Base-by-base conservation (phyloP, 2,888 invertebrate genomes). In the Liopterus haemorrhoidalis region DNA sequence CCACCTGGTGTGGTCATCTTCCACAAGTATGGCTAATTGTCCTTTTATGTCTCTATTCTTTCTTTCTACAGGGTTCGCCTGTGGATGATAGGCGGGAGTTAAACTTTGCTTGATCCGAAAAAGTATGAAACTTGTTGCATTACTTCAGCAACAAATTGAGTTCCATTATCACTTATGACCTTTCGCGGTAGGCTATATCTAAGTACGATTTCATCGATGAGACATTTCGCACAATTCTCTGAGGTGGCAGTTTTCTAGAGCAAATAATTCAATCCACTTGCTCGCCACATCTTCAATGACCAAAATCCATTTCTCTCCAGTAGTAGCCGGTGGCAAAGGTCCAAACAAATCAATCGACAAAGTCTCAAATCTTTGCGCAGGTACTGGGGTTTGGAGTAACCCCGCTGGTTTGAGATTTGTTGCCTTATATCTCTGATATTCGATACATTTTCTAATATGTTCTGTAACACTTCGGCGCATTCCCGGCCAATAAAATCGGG, bases 161-260 rank as follows among this genome's bases (percentile, higher is more conserved):
- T 40, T 0, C 64, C 64, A n/a, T 65, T 66, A 24, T 66, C 63
- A 9, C 57, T 58, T 3, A 60, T 52, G 0, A 66, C 8, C 9
- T 60, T 35, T 1, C 64, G 24, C 0, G 59, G 60, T 3, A 57
- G 12, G 0, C 63, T 63, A 47, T 56, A 64, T 6, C 62, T 46
- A 4, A 63, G 20, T 9, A 64, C 56, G 0, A 61, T 41, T 41
- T 64, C 60, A 16, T 62, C 49, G 0, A 64, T 24, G 0, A 65
- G 41, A 0, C 41, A 50, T 1, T 21, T 35, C 0, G 60, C 59
- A 38, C 61, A 62, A 0, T 42, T 44, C 38, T 59, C 57, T 0
- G 61, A 57, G 1, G 56, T 57, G 0, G 61, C 60, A 5, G 50
- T n/a, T 40, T 5, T 49, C 33, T 1, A 64, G 35, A 0, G 61